phyloP scores from a whole-genome alignment of 2,888 invertebrate species.

The Ischnus inquisitorius region DNA sequence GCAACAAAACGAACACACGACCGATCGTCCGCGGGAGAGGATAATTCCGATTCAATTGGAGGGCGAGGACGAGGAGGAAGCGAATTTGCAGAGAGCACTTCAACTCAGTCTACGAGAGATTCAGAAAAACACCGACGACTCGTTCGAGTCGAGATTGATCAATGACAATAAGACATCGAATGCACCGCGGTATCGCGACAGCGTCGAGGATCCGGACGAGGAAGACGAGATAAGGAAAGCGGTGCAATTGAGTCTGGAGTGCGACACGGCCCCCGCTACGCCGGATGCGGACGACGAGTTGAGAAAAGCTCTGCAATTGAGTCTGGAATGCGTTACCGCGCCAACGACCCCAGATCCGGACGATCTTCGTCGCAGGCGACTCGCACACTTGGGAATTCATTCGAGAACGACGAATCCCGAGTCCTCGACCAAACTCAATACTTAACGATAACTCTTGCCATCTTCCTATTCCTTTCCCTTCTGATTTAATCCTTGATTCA shows the following conservation, averaged over 20 bases:
- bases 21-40: slow-evolving; percentile 75
- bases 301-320: slow-evolving; percentile 86
- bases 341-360: slow-evolving; percentile 83
- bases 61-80: slow-evolving; percentile 83
- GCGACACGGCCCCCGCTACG: slow-evolving; percentile 83
- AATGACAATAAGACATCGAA: slow-evolving; percentile 49
- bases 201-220: slow-evolving; percentile 72
- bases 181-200: background rate
- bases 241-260: slow-evolving; percentile 86
- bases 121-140: slow-evolving; percentile 73
- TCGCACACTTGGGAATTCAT: slow-evolving; percentile 78
- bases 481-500: slow-evolving; percentile 45
- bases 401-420: slow-evolving; percentile 78
- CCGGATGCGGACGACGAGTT: slow-evolving; percentile 85
- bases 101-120: slow-evolving; percentile 86
- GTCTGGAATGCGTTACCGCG: slow-evolving; percentile 84
- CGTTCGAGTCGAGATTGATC: slow-evolving; percentile 76
- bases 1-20: slow-evolving; percentile 17
- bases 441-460: slow-evolving; percentile 78
- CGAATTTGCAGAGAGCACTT: slow-evolving; percentile 86
- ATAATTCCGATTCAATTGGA: slow-evolving; percentile 79
- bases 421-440: slow-evolving; percentile 81
- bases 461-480: background rate
- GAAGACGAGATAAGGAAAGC: slow-evolving; percentile 86
- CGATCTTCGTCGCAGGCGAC: slow-evolving; percentile 80